These are phyloP conservation scores for Phenganax subtilis DNA, from an alignment of 92 coral and sea anemone species.

Conservation along the genomic window DNA sequence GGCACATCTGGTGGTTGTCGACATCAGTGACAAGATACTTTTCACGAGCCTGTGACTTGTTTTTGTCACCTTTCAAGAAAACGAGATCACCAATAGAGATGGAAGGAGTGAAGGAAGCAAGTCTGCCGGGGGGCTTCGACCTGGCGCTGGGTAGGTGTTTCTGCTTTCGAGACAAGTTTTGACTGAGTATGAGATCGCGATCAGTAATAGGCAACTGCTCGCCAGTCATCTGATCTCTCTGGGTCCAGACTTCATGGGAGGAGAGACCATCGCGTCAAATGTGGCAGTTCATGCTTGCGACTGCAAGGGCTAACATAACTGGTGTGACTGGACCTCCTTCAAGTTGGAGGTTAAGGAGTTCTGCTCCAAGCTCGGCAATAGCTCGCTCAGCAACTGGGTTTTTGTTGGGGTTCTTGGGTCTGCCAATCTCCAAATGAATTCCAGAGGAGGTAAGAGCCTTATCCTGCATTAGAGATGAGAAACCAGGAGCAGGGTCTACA, in stretches of 20 bases:
- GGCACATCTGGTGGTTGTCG: conserved; percentile 12
- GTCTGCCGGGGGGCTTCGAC: conserved; percentile 39
- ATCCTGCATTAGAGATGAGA: too few relatives aligned
- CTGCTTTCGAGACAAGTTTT: conserved; percentile 26
- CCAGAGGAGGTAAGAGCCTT: conserved; percentile 24
- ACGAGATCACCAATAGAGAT: conserved; percentile 46
- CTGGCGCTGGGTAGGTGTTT: conserved; percentile 39
- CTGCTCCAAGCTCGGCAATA: too few relatives aligned
- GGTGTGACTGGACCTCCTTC: too few relatives aligned
- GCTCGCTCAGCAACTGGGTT: too few relatives aligned
- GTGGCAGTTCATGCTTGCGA: neutral
- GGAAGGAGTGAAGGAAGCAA: conserved; percentile 8
- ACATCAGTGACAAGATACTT: conserved; percentile 40
- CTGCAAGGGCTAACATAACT: neutral
- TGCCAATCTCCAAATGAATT: too few relatives aligned
- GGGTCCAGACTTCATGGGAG: conserved; percentile 44
- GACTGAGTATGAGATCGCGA: conserved; percentile 38
- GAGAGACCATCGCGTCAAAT: conserved; percentile 35
- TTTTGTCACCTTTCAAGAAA: conserved; percentile 35
- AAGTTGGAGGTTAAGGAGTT: too few relatives aligned
- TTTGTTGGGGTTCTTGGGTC: too few relatives aligned
- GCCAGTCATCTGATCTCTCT: conserved; percentile 45
- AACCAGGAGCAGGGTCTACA: conserved; percentile 42
- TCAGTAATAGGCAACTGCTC: conserved; percentile 35
- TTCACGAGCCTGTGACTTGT: conserved; percentile 39